phyloP scores from a whole-genome alignment of 2,888 invertebrate species.

The Xanthorhoe designata region DNA sequence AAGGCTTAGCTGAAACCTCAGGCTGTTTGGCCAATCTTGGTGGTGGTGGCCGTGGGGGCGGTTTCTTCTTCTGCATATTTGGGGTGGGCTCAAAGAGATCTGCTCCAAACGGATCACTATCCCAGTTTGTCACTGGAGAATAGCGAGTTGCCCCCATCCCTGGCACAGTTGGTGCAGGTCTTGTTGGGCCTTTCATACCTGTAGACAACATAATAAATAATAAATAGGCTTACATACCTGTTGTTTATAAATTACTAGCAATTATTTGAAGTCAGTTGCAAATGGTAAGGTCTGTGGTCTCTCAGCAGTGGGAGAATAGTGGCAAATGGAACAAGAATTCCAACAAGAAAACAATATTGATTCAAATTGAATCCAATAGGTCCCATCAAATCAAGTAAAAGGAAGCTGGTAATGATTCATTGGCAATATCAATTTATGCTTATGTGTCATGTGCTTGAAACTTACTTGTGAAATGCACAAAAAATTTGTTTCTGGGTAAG shows the following conservation, averaged over 20 bases:
- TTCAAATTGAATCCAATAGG: constrained; percentile 13
- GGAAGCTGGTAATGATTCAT: constrained; percentile 38
- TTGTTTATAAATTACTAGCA: background rate
- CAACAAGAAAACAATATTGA: constrained; percentile 1
- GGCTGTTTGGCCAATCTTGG: constrained; percentile 82
- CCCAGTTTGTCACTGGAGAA: constrained; percentile 85
- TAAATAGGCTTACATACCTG: background rate
- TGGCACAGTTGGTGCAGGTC: constrained; percentile 86
- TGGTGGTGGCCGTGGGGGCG: constrained; percentile 90
- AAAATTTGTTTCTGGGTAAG: constrained; percentile 26
- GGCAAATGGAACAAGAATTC: background rate
- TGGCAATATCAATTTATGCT: constrained; percentile 20
- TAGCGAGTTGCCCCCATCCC: constrained; percentile 66
- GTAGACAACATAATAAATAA: constrained; percentile 43
- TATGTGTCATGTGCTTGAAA: constrained; percentile 15
- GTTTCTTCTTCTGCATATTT: constrained; percentile 87
- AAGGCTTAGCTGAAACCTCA: constrained; percentile 79
- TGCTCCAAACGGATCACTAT: constrained; percentile 79
- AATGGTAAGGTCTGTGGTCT: background rate
- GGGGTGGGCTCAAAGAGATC: constrained; percentile 80
- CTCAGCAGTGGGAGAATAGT: background rate
- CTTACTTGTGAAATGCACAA: constrained; percentile 37
- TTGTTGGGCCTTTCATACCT: constrained; percentile 87
- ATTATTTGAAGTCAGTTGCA: background rate
- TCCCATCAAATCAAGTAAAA: constrained; percentile 12